Percentiles rank a stretch among this genome's conserved stretches.
These are phyloP conservation scores for Halocaridina rubra DNA, from an alignment of 2,888 invertebrate genomes.

Conservation along the genomic window DNA sequence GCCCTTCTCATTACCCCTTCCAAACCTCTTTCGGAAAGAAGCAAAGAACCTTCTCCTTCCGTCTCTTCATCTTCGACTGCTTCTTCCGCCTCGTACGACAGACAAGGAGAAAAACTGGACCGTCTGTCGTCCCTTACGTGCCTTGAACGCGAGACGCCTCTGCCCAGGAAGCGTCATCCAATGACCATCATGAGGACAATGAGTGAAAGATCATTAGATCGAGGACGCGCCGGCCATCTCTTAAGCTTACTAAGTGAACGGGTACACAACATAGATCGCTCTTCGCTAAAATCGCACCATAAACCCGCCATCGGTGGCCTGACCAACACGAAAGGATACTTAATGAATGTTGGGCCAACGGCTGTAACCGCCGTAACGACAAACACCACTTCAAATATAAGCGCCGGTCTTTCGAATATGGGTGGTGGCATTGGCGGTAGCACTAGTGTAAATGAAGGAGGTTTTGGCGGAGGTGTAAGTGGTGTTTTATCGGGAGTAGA, in stretches of 20 bases:
- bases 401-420: neutral
- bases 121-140: constrained; percentile 34
- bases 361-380: neutral
- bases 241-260: constrained; percentile 57
- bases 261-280: constrained; percentile 14
- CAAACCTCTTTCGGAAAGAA: too few relatives aligned
- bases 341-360: neutral
- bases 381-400: neutral
- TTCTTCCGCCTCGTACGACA: constrained; percentile 9
- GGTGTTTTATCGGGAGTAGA: constrained; percentile 64
- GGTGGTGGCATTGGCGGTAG: constrained; percentile 43
- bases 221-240: constrained; percentile 51
- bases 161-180: constrained; percentile 59
- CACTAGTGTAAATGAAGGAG: constrained; percentile 30
- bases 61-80: neutral
- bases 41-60: neutral
- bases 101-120: constrained; percentile 20
- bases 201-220: constrained; percentile 67
- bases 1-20: constrained; percentile 36
- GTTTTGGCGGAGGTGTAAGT: constrained; percentile 53
- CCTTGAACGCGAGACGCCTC: constrained; percentile 37
- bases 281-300: constrained; percentile 1
- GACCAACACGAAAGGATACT: neutral
- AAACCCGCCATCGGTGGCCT: neutral
- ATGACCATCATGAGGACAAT: constrained; percentile 67